These are phyloP conservation scores for Scolopax rusticola DNA, from an alignment of 2,797 vertebrate genomes.

Conservation along the genomic window DNA sequence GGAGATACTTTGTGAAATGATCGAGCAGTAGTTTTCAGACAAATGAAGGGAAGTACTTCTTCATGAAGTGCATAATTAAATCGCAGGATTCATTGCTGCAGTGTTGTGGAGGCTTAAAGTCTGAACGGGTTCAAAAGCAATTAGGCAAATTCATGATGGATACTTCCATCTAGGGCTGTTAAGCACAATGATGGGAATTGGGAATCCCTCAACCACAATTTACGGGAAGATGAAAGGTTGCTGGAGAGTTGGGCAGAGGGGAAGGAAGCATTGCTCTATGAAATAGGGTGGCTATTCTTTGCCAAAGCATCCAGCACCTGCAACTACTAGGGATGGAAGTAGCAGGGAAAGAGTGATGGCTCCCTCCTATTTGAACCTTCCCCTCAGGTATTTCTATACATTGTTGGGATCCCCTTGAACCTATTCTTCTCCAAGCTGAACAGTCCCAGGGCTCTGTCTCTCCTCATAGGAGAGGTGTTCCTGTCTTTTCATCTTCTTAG, in stretches of 20 bases:
- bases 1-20: background rate
- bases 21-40: background rate
- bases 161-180: background rate
- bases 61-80: constrained; percentile 27
- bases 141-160: background rate
- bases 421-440: background rate
- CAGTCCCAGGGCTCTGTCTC: background rate
- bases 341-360: background rate
- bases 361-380: background rate
- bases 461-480: background rate
- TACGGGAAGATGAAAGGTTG: background rate
- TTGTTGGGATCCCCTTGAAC: background rate
- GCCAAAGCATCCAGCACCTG: background rate
- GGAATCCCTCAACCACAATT: background rate
- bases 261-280: background rate
- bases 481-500: background rate
- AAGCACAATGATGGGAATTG: background rate
- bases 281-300: background rate
- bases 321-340: background rate
- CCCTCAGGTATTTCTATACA: background rate
- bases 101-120: constrained; percentile 1
- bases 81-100: constrained; percentile 11
- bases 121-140: constrained; percentile 47
- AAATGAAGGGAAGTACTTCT: constrained; percentile 11
- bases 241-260: background rate